phyloP scores from a whole-genome alignment of 2,888 invertebrate species.

The Andrena bicolor region DNA sequence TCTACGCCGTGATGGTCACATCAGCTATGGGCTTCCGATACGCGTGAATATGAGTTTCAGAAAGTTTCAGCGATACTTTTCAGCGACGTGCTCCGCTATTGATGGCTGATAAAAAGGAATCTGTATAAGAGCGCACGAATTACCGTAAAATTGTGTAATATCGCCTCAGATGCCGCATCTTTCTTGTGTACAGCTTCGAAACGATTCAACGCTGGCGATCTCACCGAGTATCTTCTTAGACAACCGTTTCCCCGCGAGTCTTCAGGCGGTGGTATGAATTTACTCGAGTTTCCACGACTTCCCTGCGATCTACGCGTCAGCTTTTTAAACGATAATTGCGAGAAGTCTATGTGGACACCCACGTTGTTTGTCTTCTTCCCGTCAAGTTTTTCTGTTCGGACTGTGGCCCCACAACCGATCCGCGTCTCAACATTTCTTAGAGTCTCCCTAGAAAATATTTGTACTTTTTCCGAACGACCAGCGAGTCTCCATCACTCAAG shows the following conservation, averaged over 20 bases:
- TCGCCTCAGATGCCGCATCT: constrained; percentile 56
- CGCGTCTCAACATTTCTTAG: neutral
- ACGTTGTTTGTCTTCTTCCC: neutral
- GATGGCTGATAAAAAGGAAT: neutral
- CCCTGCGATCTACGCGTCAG: constrained; percentile 15
- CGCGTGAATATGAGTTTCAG: neutral
- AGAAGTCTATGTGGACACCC: neutral
- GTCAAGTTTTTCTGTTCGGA: neutral
- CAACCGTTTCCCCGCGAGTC: neutral
- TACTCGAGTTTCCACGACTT: neutral
- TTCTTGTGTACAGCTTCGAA: constrained; percentile 22
- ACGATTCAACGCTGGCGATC: constrained; percentile 26
- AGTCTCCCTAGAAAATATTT: constrained; percentile 6
- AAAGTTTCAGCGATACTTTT: neutral
- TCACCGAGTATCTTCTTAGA: neutral
- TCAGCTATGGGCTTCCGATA: constrained; percentile 3
- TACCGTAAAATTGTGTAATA: constrained; percentile 64
- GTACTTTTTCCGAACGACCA: neutral
- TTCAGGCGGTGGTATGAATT: neutral
- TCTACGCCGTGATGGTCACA: neutral
- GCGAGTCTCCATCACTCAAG: constrained; percentile 5
- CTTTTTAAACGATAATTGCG: neutral
- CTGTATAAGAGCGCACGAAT: constrained; percentile 36
- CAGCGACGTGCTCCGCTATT: neutral
- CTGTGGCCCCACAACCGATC: neutral